phyloP scores from a whole-genome alignment of 2,113 vertebrate genomes.

The Nansenia antarctica region DNA sequence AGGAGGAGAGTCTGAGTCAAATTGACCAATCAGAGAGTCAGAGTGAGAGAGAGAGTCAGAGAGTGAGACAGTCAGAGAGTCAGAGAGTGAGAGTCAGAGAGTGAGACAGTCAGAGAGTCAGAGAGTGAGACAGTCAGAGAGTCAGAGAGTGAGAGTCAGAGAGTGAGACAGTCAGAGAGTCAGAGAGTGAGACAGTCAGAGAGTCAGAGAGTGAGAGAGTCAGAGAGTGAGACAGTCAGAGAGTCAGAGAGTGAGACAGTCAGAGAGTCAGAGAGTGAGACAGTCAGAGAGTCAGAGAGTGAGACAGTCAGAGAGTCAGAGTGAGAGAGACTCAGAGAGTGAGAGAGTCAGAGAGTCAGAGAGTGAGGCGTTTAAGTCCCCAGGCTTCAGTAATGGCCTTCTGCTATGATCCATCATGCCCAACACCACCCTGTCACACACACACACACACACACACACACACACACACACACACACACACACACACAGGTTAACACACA shows the following conservation, averaged over 20 bases:
- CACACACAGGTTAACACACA: too few species aligned
- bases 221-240: neutral
- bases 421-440: neutral
- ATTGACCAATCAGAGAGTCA: neutral
- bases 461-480: too few species aligned
- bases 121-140: neutral
- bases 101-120: neutral
- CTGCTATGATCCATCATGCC: neutral
- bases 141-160: neutral
- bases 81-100: neutral
- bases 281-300: neutral
- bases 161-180: constrained; percentile 1
- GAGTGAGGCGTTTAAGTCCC: neutral
- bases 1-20: neutral
- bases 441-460: too few species aligned
- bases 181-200: neutral
- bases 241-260: neutral
- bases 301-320: too few species aligned
- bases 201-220: neutral
- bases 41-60: too few species aligned
- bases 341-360: neutral
- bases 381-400: neutral
- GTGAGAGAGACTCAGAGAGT: too few species aligned
- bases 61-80: neutral
- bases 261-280: neutral